Percentiles rank a stretch among this genome's conserved stretches.
These are phyloP conservation scores for Drosophila ercepeae DNA, from an alignment of 1,140 invertebrate genomes.

Conservation along the genomic window DNA sequence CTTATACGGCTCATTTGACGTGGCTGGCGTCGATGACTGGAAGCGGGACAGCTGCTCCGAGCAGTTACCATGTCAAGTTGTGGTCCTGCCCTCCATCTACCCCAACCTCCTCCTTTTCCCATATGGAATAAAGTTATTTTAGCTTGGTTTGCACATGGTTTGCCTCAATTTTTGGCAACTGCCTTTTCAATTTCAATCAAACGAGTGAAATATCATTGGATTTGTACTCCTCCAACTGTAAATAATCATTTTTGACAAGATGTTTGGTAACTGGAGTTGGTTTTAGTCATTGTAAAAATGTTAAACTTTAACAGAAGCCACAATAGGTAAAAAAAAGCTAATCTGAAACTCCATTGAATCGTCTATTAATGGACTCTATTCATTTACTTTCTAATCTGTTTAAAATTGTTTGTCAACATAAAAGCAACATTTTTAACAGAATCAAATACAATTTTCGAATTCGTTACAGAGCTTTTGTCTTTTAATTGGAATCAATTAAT, in stretches of 20 bases:
- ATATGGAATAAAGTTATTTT: constrained; percentile 28
- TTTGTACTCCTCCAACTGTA: not conserved
- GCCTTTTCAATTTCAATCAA: constrained; percentile 9
- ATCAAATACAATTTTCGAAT: not conserved
- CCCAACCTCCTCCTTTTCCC: not conserved
- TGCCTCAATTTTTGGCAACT: not conserved
- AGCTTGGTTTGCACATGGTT: constrained; percentile 4
- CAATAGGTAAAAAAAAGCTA: too few relatives aligned
- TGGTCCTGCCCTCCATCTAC: not conserved
- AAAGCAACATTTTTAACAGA: not conserved
- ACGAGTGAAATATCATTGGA: not conserved
- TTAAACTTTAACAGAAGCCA: too few relatives aligned
- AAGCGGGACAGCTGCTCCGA: constrained; percentile 35
- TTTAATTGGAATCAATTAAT: not conserved
- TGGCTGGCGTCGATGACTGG: constrained; percentile 33
- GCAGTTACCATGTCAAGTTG: constrained; percentile 50
- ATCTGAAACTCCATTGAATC: too few relatives aligned
- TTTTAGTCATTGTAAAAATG: too few relatives aligned
- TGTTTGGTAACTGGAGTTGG: not conserved
- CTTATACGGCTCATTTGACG: constrained; percentile 59
- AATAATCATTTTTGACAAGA: not conserved
- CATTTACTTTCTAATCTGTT: not conserved
- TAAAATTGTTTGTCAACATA: not conserved
- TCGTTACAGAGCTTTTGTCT: not conserved
- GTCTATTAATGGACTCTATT: not conserved